These are phyloP conservation scores for Ophthalmotilapia sp. DNA, from an alignment of 2,113 vertebrate species.

Conservation along the genomic window DNA sequence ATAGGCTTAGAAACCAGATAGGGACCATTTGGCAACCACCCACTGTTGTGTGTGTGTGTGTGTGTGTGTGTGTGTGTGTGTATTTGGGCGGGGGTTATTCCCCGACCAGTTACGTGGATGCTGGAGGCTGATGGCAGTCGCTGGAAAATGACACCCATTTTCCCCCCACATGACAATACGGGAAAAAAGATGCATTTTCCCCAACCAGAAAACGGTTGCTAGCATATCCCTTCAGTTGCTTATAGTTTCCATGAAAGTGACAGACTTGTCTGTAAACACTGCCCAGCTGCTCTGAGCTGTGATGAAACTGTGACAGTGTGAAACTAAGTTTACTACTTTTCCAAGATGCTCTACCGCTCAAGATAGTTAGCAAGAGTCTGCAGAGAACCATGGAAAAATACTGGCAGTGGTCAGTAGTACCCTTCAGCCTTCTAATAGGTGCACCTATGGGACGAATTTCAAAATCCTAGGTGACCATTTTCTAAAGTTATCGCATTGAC, in stretches of 20 bases:
- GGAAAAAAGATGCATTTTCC: neutral
- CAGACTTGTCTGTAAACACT: neutral
- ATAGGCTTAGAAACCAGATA: too few relatives aligned
- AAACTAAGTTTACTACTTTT: neutral
- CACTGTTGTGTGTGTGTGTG: too few relatives aligned
- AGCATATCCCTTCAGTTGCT: neutral
- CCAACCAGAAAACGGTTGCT: neutral
- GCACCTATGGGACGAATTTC: neutral
- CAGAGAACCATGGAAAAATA: neutral
- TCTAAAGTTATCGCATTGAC: neutral
- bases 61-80: rapidly evolving
- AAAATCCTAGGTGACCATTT: neutral
- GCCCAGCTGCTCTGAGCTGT: neutral
- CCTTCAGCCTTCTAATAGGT: neutral
- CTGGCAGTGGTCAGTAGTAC: neutral
- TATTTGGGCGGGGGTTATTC: rapidly evolving
- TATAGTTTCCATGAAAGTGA: neutral
- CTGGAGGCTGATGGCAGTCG: neutral
- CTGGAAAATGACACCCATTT: neutral
- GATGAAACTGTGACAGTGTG: neutral
- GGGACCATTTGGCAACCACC: too few relatives aligned
- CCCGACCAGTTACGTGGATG: neutral
- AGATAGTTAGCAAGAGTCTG: neutral
- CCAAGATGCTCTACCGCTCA: neutral
- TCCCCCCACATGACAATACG: neutral